These are phyloP conservation scores for Laticauda laticaudata DNA, from an alignment of 2,113 vertebrate species.

Conservation along the genomic window DNA sequence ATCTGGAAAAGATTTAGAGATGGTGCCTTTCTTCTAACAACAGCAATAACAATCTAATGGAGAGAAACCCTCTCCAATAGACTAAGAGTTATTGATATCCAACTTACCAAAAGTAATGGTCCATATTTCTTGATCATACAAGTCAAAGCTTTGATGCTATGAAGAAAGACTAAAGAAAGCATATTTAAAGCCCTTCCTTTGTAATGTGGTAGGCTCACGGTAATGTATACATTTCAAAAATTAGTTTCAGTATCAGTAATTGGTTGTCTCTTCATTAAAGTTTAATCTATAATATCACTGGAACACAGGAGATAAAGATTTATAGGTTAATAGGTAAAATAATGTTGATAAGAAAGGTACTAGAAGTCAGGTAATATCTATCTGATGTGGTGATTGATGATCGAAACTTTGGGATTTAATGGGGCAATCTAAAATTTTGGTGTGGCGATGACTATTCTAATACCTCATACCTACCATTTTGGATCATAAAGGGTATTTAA, in stretches of 20 bases:
- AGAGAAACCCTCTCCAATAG: neutral
- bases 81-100: neutral
- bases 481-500: neutral
- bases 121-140: neutral
- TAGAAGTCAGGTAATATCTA: neutral
- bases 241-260: neutral
- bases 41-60: neutral
- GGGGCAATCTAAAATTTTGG: neutral
- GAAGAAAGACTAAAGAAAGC: neutral
- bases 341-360: neutral
- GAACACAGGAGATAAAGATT: neutral
- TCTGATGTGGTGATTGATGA: neutral
- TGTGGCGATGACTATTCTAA: neutral
- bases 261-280: neutral
- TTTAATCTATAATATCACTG: neutral
- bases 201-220: neutral
- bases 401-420: neutral
- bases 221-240: neutral
- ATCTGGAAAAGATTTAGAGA: conserved; percentile 41
- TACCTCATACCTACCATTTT: neutral
- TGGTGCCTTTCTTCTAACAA: neutral
- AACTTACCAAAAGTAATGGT: neutral
- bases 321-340: neutral
- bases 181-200: neutral
- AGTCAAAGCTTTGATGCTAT: neutral